Conservation (phyloP, 2,113 vertebrate species). For the Eurypyga helias region DNA sequence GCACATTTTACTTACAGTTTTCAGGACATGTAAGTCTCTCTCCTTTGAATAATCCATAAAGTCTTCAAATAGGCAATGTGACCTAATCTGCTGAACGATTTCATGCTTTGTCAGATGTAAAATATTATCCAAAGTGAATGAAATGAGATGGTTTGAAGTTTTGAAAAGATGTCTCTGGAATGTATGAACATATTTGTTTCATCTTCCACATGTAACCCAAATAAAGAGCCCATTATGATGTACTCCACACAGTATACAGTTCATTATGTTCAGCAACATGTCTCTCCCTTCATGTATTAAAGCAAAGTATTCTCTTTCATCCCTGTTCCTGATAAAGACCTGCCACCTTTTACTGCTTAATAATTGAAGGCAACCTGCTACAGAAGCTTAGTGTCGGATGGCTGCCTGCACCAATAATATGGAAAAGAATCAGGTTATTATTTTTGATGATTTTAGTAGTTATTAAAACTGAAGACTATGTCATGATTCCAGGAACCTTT, state of each 20-base stretch:
- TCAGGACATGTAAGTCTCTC: neutral
- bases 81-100: constrained; percentile 49
- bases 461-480: constrained; percentile 19
- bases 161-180: constrained; percentile 33
- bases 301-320: constrained; percentile 69
- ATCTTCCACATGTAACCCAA: constrained; percentile 61
- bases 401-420: constrained; percentile 44
- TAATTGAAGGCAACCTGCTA: constrained; percentile 65
- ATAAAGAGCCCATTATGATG: constrained; percentile 54
- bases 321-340: constrained; percentile 54
- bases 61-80: constrained; percentile 31
- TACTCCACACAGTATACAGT: constrained; percentile 34
- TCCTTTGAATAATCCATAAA: constrained; percentile 59
- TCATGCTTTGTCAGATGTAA: constrained; percentile 48
- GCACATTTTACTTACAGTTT: neutral
- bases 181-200: constrained; percentile 61
- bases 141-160: constrained; percentile 50
- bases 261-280: constrained; percentile 59
- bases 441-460: constrained; percentile 50
- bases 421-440: constrained; percentile 32
- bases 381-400: constrained; percentile 42
- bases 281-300: constrained; percentile 49
- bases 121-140: constrained; percentile 42
- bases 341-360: constrained; percentile 65
- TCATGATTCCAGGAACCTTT: constrained; percentile 19